Evolutionary conservation across 2,797 vertebrate species (phyloP), one percentile per base, ranked within the genome.

Genomic region (Molossus molossus): DNA sequence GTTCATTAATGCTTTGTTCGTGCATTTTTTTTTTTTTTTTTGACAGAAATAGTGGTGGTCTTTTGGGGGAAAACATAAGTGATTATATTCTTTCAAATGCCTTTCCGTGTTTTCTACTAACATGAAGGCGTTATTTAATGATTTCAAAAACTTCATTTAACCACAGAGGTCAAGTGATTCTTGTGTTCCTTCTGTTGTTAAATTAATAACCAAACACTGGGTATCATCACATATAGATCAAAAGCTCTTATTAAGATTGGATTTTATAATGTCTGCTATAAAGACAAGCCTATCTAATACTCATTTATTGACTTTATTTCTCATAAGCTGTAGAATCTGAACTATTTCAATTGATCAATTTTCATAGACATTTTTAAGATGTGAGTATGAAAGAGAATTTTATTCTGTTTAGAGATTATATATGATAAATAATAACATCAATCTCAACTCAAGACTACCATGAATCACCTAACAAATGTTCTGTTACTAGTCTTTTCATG

Each of bases 121-220:
- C 15, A 9, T 81, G 6, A 27, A 82, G 62, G 0, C 5, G 17
- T 88, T 96, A 48, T 45, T 83, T 33, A 90, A 91, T n/a, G 11
- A 76, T 76, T 96, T 87, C 20, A 58, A 79, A 90, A 93, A 87
- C 13, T 60, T 75, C 4, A 62, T 79, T 58, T 89, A 45, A 45
- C 4, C 14, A 67, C 64, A 37, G 13, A 10, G 6, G 6, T 53
- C 67, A 95, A 65, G n/a, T 80, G 62, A 92, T 76, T 57, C 27
- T 90, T 93, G 37, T 64, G 37, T 73, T 90, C 23, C 15, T 85
- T 94, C 11, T 70, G 25, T 64, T 93, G 55, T n/a, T 88, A 94
- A 94, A 60, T 33, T 90, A 94, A 70, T 67, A 6, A 9, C 0
- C 12, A 15, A 72, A 14, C 17, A 62, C 27, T 96, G 14, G 14